A percentile compares a stretch with the other conserved stretches of the same genome.
phyloP scores from a whole-genome alignment of 2,797 vertebrate genomes.

The Scleropages formosus region DNA sequence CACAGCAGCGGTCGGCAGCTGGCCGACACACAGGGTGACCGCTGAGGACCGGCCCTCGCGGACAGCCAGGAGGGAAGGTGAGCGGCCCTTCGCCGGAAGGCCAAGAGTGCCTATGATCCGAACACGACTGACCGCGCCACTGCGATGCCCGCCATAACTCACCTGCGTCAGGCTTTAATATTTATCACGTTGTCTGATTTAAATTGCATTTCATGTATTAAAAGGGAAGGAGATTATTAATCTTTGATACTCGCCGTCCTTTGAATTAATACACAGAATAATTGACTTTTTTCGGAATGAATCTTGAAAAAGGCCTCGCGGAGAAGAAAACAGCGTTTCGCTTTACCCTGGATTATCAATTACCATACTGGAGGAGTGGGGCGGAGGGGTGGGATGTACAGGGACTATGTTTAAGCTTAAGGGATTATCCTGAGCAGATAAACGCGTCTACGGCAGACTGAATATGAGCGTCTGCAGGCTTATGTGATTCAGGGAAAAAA shows the following conservation, averaged over 20 bases:
- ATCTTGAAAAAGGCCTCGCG: background rate
- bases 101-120: constrained; percentile 30
- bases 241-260: constrained; percentile 1
- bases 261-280: constrained; percentile 14
- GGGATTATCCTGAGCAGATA: background rate
- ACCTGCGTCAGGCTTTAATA: constrained; percentile 35
- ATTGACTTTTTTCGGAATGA: background rate
- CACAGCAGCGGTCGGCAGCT: constrained; percentile 11
- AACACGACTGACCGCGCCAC: constrained; percentile 31
- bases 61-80: constrained; percentile 34
- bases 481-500: no score
- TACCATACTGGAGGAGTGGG: background rate
- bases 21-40: constrained; percentile 28
- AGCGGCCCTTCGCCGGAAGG: constrained; percentile 4
- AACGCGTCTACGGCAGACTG: background rate
- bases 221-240: constrained; percentile 14
- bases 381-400: background rate
- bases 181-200: constrained; percentile 29
- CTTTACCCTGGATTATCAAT: background rate
- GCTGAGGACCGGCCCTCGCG: constrained; percentile 12
- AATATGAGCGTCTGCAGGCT: background rate
- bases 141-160: constrained; percentile 34
- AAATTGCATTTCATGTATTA: constrained; percentile 14
- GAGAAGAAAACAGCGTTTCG: constrained; percentile 5
- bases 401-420: background rate